Conservation (phyloP, 2,797 vertebrate genomes). For the Rhabdophis nuchalis region DNA sequence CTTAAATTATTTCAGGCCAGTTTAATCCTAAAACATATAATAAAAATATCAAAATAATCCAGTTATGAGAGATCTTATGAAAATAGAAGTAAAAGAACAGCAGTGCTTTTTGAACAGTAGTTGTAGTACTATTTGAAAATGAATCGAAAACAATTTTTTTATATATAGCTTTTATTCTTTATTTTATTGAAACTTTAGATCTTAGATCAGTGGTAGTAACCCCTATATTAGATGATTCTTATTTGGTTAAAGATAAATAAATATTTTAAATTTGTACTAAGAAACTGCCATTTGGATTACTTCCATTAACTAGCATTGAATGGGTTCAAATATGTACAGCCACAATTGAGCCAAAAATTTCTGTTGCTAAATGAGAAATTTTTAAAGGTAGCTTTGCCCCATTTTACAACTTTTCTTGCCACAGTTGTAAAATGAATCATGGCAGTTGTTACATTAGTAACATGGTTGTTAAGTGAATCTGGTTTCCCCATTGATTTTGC, state of each 20-base stretch:
- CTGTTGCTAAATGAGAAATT: neutral
- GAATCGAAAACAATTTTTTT: slow-evolving; percentile 48
- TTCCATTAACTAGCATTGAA: slow-evolving; percentile 21
- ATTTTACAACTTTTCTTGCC: neutral
- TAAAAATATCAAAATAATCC: slow-evolving; percentile 41
- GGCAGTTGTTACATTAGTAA: neutral
- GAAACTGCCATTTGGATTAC: slow-evolving; percentile 1
- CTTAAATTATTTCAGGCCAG: slow-evolving; percentile 41
- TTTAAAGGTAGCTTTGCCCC: neutral
- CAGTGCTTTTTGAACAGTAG: slow-evolving; percentile 49
- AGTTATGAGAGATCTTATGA: slow-evolving; percentile 49
- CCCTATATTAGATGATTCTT: slow-evolving; percentile 11
- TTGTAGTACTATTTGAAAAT: slow-evolving; percentile 43
- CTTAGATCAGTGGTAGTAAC: too few species aligned
- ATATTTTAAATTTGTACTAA: slow-evolving; percentile 28
- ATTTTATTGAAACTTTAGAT: slow-evolving; percentile 25
- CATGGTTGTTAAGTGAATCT: neutral
- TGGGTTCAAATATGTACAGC: neutral
- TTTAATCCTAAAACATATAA: neutral
- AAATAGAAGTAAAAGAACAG: slow-evolving; percentile 61
- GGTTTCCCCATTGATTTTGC: neutral
- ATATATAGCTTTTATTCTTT: slow-evolving; percentile 5
- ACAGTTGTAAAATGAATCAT: neutral
- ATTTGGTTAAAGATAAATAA: neutral
- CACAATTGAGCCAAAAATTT: neutral